Evolutionary conservation across 2,797 vertebrate genomes (phyloP).

Genomic region (Sebastes alutus): DNA sequence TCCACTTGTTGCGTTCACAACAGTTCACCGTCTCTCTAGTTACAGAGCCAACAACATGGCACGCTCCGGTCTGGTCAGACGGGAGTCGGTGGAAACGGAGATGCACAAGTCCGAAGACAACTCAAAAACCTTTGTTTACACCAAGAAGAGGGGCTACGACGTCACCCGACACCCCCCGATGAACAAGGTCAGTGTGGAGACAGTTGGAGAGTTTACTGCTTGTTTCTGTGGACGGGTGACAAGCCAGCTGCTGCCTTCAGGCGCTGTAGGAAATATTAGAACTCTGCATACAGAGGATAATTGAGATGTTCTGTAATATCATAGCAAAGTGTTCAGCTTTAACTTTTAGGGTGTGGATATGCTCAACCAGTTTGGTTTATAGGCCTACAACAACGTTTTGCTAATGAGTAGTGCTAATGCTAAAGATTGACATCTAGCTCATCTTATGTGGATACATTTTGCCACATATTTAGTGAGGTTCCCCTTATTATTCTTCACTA

Average conservation of each 20-base stretch:
- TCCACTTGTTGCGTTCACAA: slow-evolving; percentile 77
- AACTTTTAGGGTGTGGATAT: neutral
- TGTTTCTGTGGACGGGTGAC: slow-evolving; percentile 19
- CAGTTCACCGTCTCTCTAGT: slow-evolving; percentile 71
- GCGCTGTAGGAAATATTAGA: neutral
- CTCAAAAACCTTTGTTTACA: slow-evolving; percentile 76
- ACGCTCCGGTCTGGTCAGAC: slow-evolving; percentile 64
- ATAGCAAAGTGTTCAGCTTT: neutral
- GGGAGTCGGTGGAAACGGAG: slow-evolving; percentile 79
- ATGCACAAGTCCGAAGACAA: slow-evolving; percentile 75
- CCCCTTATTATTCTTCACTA: neutral
- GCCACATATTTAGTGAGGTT: neutral
- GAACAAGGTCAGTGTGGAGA: slow-evolving; percentile 87
- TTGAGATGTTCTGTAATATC: neutral
- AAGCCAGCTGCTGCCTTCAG: slow-evolving; percentile 55
- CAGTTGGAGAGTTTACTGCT: neutral
- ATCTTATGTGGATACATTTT: neutral
- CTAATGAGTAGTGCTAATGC: neutral
- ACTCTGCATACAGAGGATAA: neutral
- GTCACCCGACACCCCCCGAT: slow-evolving; percentile 89
- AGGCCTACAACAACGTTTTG: neutral
- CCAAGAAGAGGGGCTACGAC: slow-evolving; percentile 90
- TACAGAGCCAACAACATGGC: slow-evolving; percentile 78
- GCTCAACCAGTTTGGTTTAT: neutral
- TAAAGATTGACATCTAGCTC: neutral